phyloP scores from a whole-genome alignment of 23 tunicate species.

The Pegea sp. region DNA sequence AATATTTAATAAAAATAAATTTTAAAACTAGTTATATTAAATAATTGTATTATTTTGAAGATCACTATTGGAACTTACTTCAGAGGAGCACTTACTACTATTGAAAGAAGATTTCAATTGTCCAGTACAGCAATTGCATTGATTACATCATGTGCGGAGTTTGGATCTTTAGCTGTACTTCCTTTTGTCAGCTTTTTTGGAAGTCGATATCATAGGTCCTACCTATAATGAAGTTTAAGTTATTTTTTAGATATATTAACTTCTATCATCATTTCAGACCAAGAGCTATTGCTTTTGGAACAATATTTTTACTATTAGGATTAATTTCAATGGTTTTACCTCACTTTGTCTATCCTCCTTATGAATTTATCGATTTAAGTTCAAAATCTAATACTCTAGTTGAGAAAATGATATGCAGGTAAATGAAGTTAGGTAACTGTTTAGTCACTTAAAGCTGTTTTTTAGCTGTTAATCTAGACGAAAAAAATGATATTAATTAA shows the following conservation, averaged over 20 bases:
- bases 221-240: background rate
- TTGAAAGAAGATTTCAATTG: conserved; percentile 54
- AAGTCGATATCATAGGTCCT: conserved; percentile 53
- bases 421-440: too few relatives aligned
- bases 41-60: too few relatives aligned
- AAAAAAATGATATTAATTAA: too few relatives aligned
- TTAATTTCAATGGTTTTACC: background rate
- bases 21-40: too few relatives aligned
- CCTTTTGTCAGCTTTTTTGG: conserved; percentile 56
- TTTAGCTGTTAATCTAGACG: too few relatives aligned
- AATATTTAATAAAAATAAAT: too few relatives aligned
- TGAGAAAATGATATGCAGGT: too few relatives aligned
- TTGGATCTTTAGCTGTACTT: conserved; percentile 39
- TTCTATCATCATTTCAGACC: background rate
- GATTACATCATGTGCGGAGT: conserved; percentile 25
- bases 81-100: conserved; percentile 28
- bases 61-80: background rate
- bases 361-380: background rate
- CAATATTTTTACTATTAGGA: background rate
- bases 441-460: too few relatives aligned
- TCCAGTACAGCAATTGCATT: conserved; percentile 31
- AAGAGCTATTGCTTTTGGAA: background rate
- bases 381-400: too few relatives aligned
- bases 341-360: background rate
- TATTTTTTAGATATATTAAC: background rate